Base-by-base conservation (phyloP, 2,888 invertebrate genomes). In the Morpho achilles region DNA sequence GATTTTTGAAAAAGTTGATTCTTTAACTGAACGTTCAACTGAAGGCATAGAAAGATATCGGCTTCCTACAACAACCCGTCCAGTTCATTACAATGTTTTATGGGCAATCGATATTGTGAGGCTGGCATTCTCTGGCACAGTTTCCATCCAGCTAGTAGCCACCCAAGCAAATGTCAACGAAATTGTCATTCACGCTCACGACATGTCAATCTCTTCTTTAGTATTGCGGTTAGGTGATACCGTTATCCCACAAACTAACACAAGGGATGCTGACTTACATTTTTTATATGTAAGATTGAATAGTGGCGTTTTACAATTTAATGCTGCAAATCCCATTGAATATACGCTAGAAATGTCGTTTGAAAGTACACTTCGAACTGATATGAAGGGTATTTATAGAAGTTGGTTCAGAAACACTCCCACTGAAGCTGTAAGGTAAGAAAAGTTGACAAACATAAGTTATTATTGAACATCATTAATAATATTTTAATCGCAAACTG, bases 51-150 rank as follows among this genome's bases (percentile, higher is more conserved):
- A 60, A n/a, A 59, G 61, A 9, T 92, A 82, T 69, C 77, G 92
- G 41, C 77, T 93, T 3, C 92, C 92, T 0, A 82, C 69, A 0
- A 84, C 85, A 0, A 87, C 94, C 0, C 67, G 59, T 10, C 94
- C 94, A 0, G 64, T 55, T 0, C 77, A 80, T 39, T 95, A 94
- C 67, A 73, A 84, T 0, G 70, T 94, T 0, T 64, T 79, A 0
- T 80, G 94, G 70, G 69, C 66, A 0, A 85, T 93, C 0, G 77
- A 91, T 57, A 78, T 92, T 0, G 51, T 63, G 0, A 48, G 45
- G 3, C 63, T 74, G 9, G 8, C 57, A 0, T 90, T 91, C 56
- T 48, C 61, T 2, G 93, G 93, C 1, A 47, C 45, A 1, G 86
- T 87, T 0, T 58, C 58, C 0, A 92, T 93, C 5, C 7, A 69